phyloP scores from a whole-genome alignment of 1,140 invertebrate genomes.

The Rhyzopertha dominica region DNA sequence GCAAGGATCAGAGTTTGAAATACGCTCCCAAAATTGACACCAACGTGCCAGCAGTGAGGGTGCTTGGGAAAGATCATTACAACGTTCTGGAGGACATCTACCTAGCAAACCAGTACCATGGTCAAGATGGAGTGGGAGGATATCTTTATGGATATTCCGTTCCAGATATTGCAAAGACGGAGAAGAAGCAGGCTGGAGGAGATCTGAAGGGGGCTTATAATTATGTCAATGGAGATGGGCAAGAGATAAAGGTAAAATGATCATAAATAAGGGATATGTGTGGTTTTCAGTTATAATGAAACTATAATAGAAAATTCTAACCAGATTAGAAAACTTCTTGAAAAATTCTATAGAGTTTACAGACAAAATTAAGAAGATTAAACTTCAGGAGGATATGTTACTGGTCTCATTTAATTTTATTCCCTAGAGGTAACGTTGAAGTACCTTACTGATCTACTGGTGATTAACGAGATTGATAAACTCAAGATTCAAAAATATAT shows the following conservation, averaged over 20 bases:
- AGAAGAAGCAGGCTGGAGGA: conserved; percentile 49
- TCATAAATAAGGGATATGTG: too few relatives aligned
- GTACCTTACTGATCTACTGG: too few relatives aligned
- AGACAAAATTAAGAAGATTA: too few relatives aligned
- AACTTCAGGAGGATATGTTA: too few relatives aligned
- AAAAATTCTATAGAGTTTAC: too few relatives aligned
- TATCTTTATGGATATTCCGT: conserved; percentile 60
- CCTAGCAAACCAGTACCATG: conserved; percentile 59
- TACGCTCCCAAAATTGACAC: conserved; percentile 51
- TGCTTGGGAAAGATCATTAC: conserved; percentile 55
- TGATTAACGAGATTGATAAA: too few relatives aligned
- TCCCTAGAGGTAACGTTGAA: too few relatives aligned
- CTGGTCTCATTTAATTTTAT: too few relatives aligned
- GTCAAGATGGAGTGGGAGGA: conserved; percentile 55
- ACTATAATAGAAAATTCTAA: too few relatives aligned
- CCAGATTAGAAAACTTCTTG: too few relatives aligned
- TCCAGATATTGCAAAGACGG: conserved; percentile 59
- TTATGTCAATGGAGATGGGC: conserved; percentile 46
- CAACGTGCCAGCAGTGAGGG: conserved; percentile 46
- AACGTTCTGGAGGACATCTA: conserved; percentile 62
- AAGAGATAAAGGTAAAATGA: conserved; percentile 48
- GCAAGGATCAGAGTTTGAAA: conserved; percentile 45
- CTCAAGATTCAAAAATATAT: too few relatives aligned
- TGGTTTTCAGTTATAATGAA: too few relatives aligned
- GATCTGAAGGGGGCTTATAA: conserved; percentile 51